Evolutionary conservation across 2,113 vertebrate genomes (phyloP), one percentile per base, ranked within the genome.

Genomic region (Oreochromis tanganicae): DNA sequence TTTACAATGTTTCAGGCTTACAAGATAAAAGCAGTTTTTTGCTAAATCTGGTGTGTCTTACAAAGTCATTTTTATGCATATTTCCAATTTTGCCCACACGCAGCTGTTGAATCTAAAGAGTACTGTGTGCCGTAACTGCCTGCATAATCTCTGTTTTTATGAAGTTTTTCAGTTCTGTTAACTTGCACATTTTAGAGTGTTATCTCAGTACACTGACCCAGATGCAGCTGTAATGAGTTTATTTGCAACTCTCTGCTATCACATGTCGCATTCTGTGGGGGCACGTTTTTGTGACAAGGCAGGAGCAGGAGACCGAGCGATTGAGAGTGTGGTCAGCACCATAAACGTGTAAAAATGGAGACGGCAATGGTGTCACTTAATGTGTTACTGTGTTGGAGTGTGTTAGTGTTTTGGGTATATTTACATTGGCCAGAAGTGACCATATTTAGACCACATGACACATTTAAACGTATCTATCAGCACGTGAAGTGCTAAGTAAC

Each of bases 181-280:
- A 56, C 21, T 63, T 57, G 43, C 24, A 19, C 14, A 46, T 80
- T 79, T 87, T 83, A 68, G 19, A 57, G 87, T 83, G 54, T 86
- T 75, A 66, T 75, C 32, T 13, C 46, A 59, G 78, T 63, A 87
- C 85, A 27, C 24, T 83, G 92, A 93, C 87, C 87, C 43, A 86
- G 80, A 89, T 87, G 21, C 38, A 71, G 55, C 80, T 9, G 80
- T 71, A 24, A 27, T 73, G 46, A 85, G 36, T 89, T 86, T 85
- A 89, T 81, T 82, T 83, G 80, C 61, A 57, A 81, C 79, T 34
- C 41, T 16, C 24, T 50, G 34, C 48, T 83, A 79, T 86, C 82
- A 87, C 86, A 85, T 79, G 82, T 57, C 10, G 9, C 38, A 5
- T 16, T 27, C 57, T 85, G 59, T 38, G 63, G 50, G 48, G 54